Percentiles rank a stretch among this genome's conserved stretches.
Evolutionary conservation across 2,797 vertebrate genomes (phyloP).

Genomic region (Eptatretus atami): DNA sequence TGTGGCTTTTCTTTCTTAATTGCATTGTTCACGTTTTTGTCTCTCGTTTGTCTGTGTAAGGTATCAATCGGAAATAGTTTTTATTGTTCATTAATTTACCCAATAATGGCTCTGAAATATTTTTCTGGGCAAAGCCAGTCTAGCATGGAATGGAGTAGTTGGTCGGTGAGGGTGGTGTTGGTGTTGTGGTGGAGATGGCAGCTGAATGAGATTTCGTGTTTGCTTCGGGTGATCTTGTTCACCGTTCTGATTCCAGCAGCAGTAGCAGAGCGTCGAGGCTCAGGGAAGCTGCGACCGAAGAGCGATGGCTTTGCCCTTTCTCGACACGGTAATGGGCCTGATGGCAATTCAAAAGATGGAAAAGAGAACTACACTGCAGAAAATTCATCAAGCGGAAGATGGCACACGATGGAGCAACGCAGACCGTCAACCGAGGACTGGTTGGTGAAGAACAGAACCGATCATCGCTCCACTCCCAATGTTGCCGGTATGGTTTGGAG

Average conservation of each 20-base stretch:
- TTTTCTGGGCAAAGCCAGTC: too few species aligned
- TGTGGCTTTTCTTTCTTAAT: too few species aligned
- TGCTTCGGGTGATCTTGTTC: too few species aligned
- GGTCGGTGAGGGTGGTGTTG: too few species aligned
- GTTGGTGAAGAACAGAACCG: conserved; percentile 51
- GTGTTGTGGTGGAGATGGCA: too few species aligned
- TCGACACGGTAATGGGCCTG: conserved; percentile 37
- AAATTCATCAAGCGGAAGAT: conserved; percentile 5
- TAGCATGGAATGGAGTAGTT: too few species aligned
- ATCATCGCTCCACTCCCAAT: conserved; percentile 91
- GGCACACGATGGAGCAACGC: conserved; percentile 14
- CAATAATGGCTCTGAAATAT: too few species aligned
- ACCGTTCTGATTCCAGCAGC: conserved; percentile 7
- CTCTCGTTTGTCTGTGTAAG: too few species aligned
- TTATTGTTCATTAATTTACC: too few species aligned
- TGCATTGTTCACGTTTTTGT: too few species aligned
- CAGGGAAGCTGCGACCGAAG: conserved; percentile 76
- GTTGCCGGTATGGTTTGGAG: conserved; percentile 47
- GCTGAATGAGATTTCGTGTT: too few species aligned
- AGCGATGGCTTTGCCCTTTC: conserved; percentile 94
- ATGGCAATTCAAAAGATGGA: conserved; percentile 48
- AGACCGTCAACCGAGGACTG: conserved; percentile 48
- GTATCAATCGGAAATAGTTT: too few species aligned
- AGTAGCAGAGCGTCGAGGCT: conserved; percentile 51
- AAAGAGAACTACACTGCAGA: conserved; percentile 69